These are phyloP conservation scores for Eretmochelys imbricata DNA, from an alignment of 2,113 vertebrate species.

Conservation along the genomic window DNA sequence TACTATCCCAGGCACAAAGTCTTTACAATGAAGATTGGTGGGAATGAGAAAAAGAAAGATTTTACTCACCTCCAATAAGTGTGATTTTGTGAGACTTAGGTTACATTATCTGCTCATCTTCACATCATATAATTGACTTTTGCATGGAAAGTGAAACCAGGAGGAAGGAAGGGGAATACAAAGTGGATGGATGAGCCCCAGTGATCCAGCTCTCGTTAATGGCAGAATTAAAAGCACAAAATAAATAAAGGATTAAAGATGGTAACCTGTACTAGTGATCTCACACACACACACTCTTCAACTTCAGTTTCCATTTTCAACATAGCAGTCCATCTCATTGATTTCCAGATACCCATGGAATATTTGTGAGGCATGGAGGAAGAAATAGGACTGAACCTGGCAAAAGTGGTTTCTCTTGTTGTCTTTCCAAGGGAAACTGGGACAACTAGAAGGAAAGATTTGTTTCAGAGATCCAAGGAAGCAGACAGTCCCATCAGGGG, in stretches of 20 bases:
- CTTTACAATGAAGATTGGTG: not conserved
- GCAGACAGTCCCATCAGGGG: not conserved
- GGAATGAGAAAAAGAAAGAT: constrained; percentile 24
- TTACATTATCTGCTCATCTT: constrained; percentile 7
- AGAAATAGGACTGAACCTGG: not conserved
- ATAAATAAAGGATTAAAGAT: not conserved
- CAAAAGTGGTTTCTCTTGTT: not conserved
- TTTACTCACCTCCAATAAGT: not conserved
- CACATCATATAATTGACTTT: not conserved
- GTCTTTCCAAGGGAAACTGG: not conserved
- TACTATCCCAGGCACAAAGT: not conserved
- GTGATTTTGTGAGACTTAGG: not conserved
- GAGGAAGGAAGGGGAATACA: not conserved
- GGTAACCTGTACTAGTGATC: not conserved
- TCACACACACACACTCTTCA: not conserved
- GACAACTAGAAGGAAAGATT: constrained; percentile 5
- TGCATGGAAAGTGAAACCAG: not conserved
- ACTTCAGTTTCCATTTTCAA: not conserved
- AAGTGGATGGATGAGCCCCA: not conserved
- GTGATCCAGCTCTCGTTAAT: not conserved
- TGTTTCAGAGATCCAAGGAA: not conserved
- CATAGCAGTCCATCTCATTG: not conserved
- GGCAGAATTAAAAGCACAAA: not conserved
- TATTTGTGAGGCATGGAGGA: not conserved
- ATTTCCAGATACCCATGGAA: not conserved